Percentiles rank a stretch among this genome's conserved stretches.
Conservation (phyloP, 2,113 vertebrate genomes). For the Lophotis ruficrista region DNA sequence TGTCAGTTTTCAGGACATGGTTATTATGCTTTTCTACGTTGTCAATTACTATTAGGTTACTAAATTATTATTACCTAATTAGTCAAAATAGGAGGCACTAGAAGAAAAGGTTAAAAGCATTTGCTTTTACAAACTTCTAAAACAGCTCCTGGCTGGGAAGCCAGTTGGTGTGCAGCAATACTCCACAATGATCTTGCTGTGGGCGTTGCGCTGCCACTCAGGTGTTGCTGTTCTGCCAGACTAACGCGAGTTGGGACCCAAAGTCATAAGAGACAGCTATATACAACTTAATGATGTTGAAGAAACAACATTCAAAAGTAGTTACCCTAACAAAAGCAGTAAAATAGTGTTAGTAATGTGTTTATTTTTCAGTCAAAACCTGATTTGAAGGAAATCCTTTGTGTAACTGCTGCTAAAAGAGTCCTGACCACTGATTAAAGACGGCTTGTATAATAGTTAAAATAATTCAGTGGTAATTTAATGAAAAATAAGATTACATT, state of each 20-base stretch:
- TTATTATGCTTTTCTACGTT: conserved; percentile 45
- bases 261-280: not conserved
- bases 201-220: not conserved
- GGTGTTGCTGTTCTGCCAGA: not conserved
- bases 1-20: not conserved
- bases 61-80: conserved; percentile 52
- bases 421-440: not conserved
- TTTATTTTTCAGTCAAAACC: not conserved
- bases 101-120: conserved; percentile 11
- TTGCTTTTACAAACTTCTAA: not conserved
- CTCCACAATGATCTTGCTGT: not conserved
- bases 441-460: not conserved
- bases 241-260: not conserved
- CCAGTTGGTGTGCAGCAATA: not conserved
- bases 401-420: not conserved
- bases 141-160: not conserved
- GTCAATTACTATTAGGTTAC: conserved; percentile 60
- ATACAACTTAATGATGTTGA: not conserved
- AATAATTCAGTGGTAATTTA: not conserved
- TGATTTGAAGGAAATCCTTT: not conserved
- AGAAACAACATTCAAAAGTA: not conserved
- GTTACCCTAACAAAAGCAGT: not conserved
- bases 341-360: not conserved
- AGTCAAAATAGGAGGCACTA: conserved; percentile 18
- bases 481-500: not conserved